Percentiles rank a stretch among this genome's conserved stretches.
These are phyloP conservation scores for Coendou prehensilis DNA, from an alignment of 2,797 vertebrate genomes.

Conservation along the genomic window DNA sequence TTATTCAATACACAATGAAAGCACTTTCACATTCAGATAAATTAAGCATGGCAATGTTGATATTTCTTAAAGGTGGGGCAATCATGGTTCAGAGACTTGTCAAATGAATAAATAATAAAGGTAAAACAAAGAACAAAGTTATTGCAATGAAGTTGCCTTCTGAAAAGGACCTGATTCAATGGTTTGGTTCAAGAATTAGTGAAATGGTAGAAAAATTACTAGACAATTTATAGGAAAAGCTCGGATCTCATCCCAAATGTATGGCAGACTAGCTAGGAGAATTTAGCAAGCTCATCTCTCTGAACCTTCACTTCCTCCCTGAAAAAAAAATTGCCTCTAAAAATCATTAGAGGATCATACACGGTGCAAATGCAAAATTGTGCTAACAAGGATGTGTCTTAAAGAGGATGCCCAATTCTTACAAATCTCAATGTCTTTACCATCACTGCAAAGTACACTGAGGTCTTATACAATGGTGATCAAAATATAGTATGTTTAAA, in stretches of 20 bases:
- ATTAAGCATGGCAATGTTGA: background rate
- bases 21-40: background rate
- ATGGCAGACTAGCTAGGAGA: background rate
- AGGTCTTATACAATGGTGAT: background rate
- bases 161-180: background rate
- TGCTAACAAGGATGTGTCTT: background rate
- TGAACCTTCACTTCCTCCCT: background rate
- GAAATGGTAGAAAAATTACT: background rate
- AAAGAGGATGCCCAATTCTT: background rate
- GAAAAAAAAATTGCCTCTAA: background rate
- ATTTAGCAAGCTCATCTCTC: background rate
- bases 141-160: background rate
- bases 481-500: background rate
- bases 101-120: conserved; percentile 18
- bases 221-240: background rate
- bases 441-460: background rate
- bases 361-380: background rate
- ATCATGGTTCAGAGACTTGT: conserved; percentile 35
- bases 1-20: background rate
- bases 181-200: background rate
- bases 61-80: conserved; percentile 17
- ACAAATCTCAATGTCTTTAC: background rate
- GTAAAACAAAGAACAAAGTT: background rate
- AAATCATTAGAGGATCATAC: background rate
- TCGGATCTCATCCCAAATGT: background rate